Percentiles rank a stretch among this genome's conserved stretches.
Conservation (phyloP, 2,888 invertebrate genomes). For the Brachypterus glaber region DNA sequence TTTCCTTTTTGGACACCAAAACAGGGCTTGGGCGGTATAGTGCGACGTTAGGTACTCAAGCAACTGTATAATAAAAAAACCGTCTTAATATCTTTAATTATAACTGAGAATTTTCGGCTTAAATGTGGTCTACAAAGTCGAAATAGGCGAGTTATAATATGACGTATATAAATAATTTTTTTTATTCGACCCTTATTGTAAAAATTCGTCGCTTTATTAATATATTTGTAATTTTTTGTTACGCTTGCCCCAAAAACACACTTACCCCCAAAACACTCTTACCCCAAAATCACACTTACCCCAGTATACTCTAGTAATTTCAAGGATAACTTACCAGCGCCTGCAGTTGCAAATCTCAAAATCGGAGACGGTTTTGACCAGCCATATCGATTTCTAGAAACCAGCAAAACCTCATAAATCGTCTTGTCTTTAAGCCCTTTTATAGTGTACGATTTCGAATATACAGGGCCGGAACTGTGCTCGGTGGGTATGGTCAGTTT, state of each 20-base stretch:
- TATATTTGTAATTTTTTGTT: no score
- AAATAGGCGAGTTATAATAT: slow-evolving; percentile 2
- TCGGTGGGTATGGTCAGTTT: slow-evolving; percentile 63
- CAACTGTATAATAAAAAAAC: no score
- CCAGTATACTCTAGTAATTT: no score
- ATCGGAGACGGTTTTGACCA: slow-evolving; percentile 72
- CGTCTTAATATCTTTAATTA: no score
- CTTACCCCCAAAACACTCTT: no score
- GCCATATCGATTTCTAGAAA: slow-evolving; percentile 77
- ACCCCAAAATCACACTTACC: not conserved
- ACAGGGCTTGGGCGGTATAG: no score
- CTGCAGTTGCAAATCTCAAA: slow-evolving; percentile 66
- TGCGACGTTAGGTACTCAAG: no score
- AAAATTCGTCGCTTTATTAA: no score
- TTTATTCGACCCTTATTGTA: slow-evolving; percentile 1
- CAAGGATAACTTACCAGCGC: slow-evolving; percentile 49
- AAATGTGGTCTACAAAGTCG: no score
- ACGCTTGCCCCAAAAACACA: not conserved
- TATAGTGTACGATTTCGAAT: slow-evolving; percentile 65
- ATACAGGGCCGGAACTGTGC: slow-evolving; percentile 58
- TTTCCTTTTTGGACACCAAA: no score
- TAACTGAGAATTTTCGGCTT: no score
- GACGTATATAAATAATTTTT: slow-evolving; percentile 5
- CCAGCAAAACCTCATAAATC: slow-evolving; percentile 67
- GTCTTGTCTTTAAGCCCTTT: slow-evolving; percentile 63